phyloP scores from a whole-genome alignment of 2,113 vertebrate species.

The Zeus faber region DNA sequence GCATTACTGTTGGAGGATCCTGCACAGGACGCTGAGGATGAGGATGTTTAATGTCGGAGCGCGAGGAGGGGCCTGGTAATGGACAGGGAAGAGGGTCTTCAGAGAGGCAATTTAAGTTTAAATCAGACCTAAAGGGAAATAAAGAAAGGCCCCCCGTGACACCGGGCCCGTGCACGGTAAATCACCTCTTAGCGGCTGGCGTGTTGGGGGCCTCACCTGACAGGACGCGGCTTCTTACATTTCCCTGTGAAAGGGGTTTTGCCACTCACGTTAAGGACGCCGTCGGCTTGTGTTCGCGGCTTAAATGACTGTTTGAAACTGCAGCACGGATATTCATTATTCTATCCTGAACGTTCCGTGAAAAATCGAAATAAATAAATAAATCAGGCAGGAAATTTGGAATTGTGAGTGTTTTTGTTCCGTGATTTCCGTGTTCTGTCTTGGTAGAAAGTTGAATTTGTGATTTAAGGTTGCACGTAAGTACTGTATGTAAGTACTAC shows the following conservation, averaged over 20 bases:
- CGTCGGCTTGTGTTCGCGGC: slow-evolving; percentile 25
- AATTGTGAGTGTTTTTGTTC: too few species aligned
- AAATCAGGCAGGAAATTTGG: too few species aligned
- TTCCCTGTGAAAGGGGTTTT: slow-evolving; percentile 54
- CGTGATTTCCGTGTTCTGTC: too few species aligned
- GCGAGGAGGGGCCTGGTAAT: slow-evolving; percentile 52
- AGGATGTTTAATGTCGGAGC: slow-evolving; percentile 48
- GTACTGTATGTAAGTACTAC: too few species aligned
- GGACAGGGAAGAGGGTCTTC: slow-evolving; percentile 49
- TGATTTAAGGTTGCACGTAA: too few species aligned
- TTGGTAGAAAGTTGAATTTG: too few species aligned
- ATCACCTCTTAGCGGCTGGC: slow-evolving; percentile 50
- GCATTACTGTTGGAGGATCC: slow-evolving; percentile 38
- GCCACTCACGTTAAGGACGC: slow-evolving; percentile 51
- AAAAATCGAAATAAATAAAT: too few species aligned
- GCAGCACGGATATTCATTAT: too few species aligned
- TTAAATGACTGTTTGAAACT: slow-evolving; percentile 58
- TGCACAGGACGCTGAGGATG: slow-evolving; percentile 17
- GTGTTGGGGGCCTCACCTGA: slow-evolving; percentile 51
- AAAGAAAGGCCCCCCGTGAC: slow-evolving; percentile 54
- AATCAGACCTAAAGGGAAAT: slow-evolving; percentile 60
- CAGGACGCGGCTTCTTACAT: slow-evolving; percentile 53
- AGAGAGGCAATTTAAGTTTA: slow-evolving; percentile 63
- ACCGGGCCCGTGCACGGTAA: slow-evolving; percentile 50
- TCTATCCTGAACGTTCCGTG: too few species aligned